Percentiles rank a stretch among this genome's conserved stretches.
Conservation (phyloP, 1,140 invertebrate species). For the Sitobion miscanthi region DNA sequence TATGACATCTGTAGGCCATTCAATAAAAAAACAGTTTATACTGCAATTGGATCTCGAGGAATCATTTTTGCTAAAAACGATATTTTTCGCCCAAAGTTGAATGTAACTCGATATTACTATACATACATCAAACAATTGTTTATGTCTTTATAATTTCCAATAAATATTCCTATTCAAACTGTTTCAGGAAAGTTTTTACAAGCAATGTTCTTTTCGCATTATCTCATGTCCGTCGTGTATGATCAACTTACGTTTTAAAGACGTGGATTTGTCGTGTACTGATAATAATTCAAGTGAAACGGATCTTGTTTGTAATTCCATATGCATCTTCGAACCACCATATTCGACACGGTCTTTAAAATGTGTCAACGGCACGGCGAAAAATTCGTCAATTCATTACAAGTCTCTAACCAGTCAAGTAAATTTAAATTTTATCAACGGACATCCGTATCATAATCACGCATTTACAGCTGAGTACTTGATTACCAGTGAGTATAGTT, state of each 20-base stretch:
- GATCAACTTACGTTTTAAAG: constrained; percentile 69
- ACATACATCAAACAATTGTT: neutral
- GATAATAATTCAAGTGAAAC: constrained; percentile 59
- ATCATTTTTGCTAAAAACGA: constrained; percentile 28
- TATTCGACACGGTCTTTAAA: neutral
- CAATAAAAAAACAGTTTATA: constrained; percentile 27
- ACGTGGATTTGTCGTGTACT: constrained; percentile 62
- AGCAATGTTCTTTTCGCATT: constrained; percentile 71
- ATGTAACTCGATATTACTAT: neutral
- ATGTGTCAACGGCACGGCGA: constrained; percentile 22
- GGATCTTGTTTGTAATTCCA: constrained; percentile 12
- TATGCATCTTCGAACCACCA: constrained; percentile 31
- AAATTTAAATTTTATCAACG: constrained; percentile 5
- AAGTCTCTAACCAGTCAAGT: constrained; percentile 44
- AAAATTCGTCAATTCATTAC: neutral
- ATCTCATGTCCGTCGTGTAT: constrained; percentile 76
- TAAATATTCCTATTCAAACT: neutral
- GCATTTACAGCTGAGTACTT: constrained; percentile 28
- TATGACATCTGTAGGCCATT: constrained; percentile 27
- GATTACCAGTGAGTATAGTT: constrained; percentile 30
- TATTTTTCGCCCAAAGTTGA: neutral
- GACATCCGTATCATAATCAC: neutral
- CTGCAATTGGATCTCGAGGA: constrained; percentile 24
- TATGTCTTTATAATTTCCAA: neutral
- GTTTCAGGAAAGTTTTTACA: neutral